Base-by-base conservation (phyloP, 2,888 invertebrate species). In the Urechis unicinctus region DNA sequence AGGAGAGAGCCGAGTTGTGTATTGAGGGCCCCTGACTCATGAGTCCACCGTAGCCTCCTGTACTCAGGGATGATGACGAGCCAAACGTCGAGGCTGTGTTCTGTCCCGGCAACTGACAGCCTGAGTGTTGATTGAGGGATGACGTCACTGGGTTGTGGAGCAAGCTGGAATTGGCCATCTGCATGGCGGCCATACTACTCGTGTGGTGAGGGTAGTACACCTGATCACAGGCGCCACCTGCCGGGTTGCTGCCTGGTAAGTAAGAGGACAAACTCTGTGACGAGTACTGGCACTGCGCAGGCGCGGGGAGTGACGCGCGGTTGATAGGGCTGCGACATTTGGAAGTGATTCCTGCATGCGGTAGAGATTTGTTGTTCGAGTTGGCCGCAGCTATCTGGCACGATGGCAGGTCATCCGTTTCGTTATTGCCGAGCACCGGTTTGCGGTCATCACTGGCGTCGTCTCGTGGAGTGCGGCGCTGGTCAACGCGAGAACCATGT, bases 201-300 rank as follows among this genome's bases (percentile, higher is more conserved):
- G 69, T 63, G 55, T 71, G 71, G 55, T 72, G 73, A 2, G 72
- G 69, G 55, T 71, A 73, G 58, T 71, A 72, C 29, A 68, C 60
- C 56, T 71, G 69, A 13, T 68, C 67, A 26, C 59, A 60, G 1
- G 62, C 66, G 60, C 67, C 66, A 54, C 68, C 66, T 3, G 65
- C 61, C 24, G 42, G 13, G 25, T 21, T 28, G 28, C 29, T 48
- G 29, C 54, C 54, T 42, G 21, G 31, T 9, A 48, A 24, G 28
- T 54, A 54, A 48, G 59, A 50, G 43, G 51, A 61, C 44, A 63
- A 60, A 30, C 60, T 59, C 44, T 62, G 61, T 3, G 61, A 55
- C 42, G 63, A 56, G 50, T 62, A 70, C 60, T 70, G 68, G 52
- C 69, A 70, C 42, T 68, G 68, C 47, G 58, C 41, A 21, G 42